Conservation (phyloP, 2,888 invertebrate genomes). For the Diarsia dahlii region DNA sequence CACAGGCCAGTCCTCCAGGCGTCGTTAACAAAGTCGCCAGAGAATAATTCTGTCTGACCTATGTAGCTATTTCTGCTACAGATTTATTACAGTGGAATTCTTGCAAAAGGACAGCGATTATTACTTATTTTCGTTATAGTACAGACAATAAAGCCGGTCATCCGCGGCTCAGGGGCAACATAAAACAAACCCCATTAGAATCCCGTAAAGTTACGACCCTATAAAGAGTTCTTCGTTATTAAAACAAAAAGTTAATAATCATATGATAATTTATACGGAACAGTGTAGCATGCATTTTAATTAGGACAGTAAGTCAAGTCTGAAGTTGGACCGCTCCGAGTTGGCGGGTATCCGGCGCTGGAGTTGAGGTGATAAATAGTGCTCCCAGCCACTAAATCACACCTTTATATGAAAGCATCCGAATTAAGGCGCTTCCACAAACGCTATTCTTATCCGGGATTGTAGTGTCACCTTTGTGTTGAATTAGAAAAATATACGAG, state of each 20-base stretch:
- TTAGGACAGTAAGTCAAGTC: constrained; percentile 68
- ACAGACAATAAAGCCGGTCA: constrained; percentile 62
- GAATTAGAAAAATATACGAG: constrained; percentile 66
- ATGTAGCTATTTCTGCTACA: constrained; percentile 56
- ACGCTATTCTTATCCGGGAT: constrained; percentile 60
- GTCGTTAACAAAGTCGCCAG: constrained; percentile 59
- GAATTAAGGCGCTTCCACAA: constrained; percentile 68
- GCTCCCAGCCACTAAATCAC: constrained; percentile 74
- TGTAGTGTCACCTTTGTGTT: constrained; percentile 63
- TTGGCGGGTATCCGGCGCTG: constrained; percentile 62
- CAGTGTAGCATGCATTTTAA: constrained; percentile 73
- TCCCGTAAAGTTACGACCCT: constrained; percentile 68
- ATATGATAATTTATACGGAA: constrained; percentile 69
- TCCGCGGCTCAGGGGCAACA: constrained; percentile 56
- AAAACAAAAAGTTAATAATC: constrained; percentile 71
- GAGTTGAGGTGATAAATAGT: constrained; percentile 73
- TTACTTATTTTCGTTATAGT: constrained; percentile 63
- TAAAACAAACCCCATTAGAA: constrained; percentile 70
- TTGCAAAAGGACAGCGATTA: constrained; percentile 62
- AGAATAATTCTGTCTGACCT: constrained; percentile 61
- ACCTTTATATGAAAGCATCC: constrained; percentile 74
- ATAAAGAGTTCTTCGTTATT: constrained; percentile 68
- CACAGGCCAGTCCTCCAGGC: constrained; percentile 42
- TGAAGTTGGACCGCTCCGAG: constrained; percentile 69
- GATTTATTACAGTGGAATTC: constrained; percentile 61